Base-by-base conservation (phyloP, 2,888 invertebrate species). In the Dolichopus griseipennis region DNA sequence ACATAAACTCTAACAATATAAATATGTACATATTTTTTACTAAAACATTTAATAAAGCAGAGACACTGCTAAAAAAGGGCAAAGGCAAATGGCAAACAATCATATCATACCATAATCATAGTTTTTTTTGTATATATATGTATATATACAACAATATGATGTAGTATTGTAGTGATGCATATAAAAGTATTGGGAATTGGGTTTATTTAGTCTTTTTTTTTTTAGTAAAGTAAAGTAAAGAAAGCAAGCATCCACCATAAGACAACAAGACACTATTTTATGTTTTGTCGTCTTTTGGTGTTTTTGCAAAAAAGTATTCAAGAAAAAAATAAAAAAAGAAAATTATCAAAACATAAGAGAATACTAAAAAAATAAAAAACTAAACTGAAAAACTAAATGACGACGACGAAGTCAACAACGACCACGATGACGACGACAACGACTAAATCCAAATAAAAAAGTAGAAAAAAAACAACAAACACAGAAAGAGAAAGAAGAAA, bases 111-210 rank as follows among this genome's bases (percentile, higher is more conserved):
- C 27, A 27, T 27, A 27, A 27, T 27, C 27, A 27, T 27, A 27
- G 27, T 27, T 27, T 27, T 27, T 52, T 4, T 52, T 2, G 1
- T 37, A 37, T 52, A 18, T 52, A 43, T 43, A 43, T 15, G 12
- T 43, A 43, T 43, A 43, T 43, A 43, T 15, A 12, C 15, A 43
- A 15, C 12, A 9, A 43, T 43, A 52, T 52, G 52, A 52, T 27
- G 27, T 27, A 27, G 27, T 27, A 18, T n/a, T 52, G 52, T 52
- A 52, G 52, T 6, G n/a, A 52, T 52, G 18, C 52, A 52, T 52
- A 12, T 52, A n/a, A 52, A 52, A 52, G 52, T 52, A 52, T 52
- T 52, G 52, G 52, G 52, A 52, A 52, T 52, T 52, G 52, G 18
- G 52, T 18, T 15, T n/a, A n/a, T n/a, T n/a, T n/a, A n/a, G n/a